Base-by-base conservation (phyloP, 2,113 vertebrate species). In the Pygoscelis antarcticus region DNA sequence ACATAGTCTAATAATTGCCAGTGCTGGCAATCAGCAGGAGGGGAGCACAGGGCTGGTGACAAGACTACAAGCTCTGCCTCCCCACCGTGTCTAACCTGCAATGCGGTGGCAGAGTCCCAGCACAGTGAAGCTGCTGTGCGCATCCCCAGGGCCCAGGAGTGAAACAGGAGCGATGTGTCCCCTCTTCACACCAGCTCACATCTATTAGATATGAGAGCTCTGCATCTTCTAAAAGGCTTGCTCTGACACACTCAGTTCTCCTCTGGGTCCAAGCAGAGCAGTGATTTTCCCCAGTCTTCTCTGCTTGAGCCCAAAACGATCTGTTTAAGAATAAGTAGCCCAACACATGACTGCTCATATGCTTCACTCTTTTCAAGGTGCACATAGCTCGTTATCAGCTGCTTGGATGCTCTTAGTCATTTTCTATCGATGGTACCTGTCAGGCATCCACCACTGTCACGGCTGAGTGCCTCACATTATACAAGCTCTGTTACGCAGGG, bases 41-140 rank as follows among this genome's bases (percentile, higher is more conserved):
- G 83, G 70, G 54, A 86, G 54, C 42, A 18, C 10, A 6, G 54
- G 68, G 42, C 47, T 58, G 52, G 38, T 3, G 18, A 47, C 54
- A 47, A 36, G 29, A 18, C 12, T 6, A 1, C 7, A 29, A n/a
- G 30, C 30, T 77, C 80, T 81, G 65, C 51, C 47, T 60, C 44
- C 40, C 55, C 0, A 0, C 17, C 11, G 1, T 11, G 60, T 8
- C 60, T 29, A 2, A 36, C 64, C 57, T 19, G 55, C 42, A 26
- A 7, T 1, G 66, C 32, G 30, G 13, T 2, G 13, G 14, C 52
- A 49, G 47, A 32, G 58, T 15, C 62, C 49, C 64, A 51, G 54
- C 71, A 60, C 51, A 7, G 5, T 3, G n/a, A 20, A 58, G 77
- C 81, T 94, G 40, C 26, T 55, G 21, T 15, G 34, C 1, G 1